Evolutionary conservation across 2,797 vertebrate species (phyloP), one percentile per base, ranked within the genome.

Genomic region (Urosaurus nigricauda): DNA sequence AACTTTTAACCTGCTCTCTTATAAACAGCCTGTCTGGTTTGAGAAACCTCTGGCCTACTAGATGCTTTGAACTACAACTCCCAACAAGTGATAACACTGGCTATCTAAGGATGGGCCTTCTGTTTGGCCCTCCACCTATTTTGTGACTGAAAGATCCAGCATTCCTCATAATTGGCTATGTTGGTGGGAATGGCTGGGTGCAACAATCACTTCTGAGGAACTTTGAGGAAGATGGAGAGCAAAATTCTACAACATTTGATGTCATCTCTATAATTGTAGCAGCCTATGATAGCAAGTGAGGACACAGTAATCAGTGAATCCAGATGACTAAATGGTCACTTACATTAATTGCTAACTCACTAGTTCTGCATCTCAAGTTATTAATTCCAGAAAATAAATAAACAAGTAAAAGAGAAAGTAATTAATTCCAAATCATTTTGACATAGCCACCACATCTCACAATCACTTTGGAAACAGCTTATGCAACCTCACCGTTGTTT

Each of bases 371-470:
- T 17, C 65, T 71, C 82, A 16, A 68, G 65, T 68, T 68, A 68
- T 68, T 32, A 68, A 68, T 68, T 68, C 65, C 63, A 68, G 63
- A 29, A 24, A 24, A 9, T 7, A 32, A 32, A 68, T 51, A 68
- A 29, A 58, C 14, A 56, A 56, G 3, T 58, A 58, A 58, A 58
- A 58, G 8, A 68, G 26, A 68, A 68, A 35, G 43, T 35, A 71
- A 84, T 84, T 71, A 70, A 84, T 84, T 94, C 63, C 29, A 90
- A 85, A 68, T 78, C 89, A 78, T 87, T 91, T 90, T 84, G n/a
- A 32, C 65, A 51, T 71, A 71, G 82, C 82, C n/a, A 68, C 63
- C n/a, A 73, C 47, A 84, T 3, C 47, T 12, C 17, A 2, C 35
- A 21, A 35, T 68, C 11, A n/a, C 51, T 35, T 8, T 26, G n/a